phyloP scores from a whole-genome alignment of 2,888 invertebrate genomes.

The Drosophila kanekoi region DNA sequence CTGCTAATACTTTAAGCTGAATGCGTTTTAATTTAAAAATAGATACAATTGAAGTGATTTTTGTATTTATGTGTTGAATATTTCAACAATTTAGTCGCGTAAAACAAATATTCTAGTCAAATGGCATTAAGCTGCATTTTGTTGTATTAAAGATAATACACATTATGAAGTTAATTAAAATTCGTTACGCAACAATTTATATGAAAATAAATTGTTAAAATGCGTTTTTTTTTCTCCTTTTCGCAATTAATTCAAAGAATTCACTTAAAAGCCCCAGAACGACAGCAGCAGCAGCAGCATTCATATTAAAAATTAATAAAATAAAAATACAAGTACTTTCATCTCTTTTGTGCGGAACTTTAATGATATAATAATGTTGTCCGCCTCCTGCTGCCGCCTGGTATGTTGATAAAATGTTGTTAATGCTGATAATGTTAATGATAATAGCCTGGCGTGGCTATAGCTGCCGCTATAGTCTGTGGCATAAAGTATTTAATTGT shows the following conservation, averaged over 20 bases:
- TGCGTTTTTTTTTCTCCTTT: constrained; percentile 17
- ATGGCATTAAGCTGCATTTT: constrained; percentile 5
- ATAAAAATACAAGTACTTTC: constrained; percentile 38
- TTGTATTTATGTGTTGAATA: neutral
- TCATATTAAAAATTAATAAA: constrained; percentile 43
- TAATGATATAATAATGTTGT: constrained; percentile 49
- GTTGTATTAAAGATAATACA: constrained; percentile 25
- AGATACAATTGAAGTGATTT: neutral
- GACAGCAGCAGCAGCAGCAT: constrained; percentile 2
- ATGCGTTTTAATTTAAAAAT: neutral
- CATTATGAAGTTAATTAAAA: constrained; percentile 61
- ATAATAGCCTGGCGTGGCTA: constrained; percentile 25
- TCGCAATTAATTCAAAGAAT: constrained; percentile 41
- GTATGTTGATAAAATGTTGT: constrained; percentile 17
- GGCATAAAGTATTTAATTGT: constrained; percentile 53
- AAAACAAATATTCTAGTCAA: neutral
- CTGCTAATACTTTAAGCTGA: neutral
- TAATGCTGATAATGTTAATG: constrained; percentile 36
- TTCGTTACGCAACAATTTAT: constrained; percentile 18
- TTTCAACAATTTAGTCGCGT: neutral
- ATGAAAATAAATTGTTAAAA: constrained; percentile 64
- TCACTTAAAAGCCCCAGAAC: constrained; percentile 11
- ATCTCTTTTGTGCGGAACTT: constrained; percentile 22
- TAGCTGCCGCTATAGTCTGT: constrained; percentile 14
- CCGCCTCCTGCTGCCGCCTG: neutral